Evolutionary conservation across 2,888 invertebrate genomes (phyloP), one percentile per base, ranked within the genome.

Genomic region (Cabera pusaria): DNA sequence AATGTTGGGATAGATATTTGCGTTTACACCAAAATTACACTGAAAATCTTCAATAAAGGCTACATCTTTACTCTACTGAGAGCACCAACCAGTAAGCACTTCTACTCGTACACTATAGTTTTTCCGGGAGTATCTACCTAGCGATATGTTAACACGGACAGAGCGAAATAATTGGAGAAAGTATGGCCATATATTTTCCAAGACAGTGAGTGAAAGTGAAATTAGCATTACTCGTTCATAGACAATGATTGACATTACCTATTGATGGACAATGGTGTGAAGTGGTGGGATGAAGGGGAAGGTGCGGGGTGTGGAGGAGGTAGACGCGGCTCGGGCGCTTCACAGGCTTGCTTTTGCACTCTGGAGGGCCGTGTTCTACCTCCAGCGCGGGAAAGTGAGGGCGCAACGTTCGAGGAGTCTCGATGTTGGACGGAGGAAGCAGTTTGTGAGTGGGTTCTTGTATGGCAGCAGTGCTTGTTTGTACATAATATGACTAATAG

Each of bases 271-370:
- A 34, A 18, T 28, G 42, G 45, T 49, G 41, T 27, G 32, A 52
- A 40, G 56, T 48, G 50, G 46, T 50, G 69, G 49, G 64, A 81
- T 85, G 87, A 71, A 74, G 51, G 75, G 72, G 60, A 62, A 59
- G 34, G 32, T 56, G 59, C 61, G 64, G 64, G 56, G 60, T 58
- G 60, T 60, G 43, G 58, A 57, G 33, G 81, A 82, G 39, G 80
- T 78, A 56, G 90, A 92, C 26, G 91, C 92, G 5, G 90, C 90
- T 51, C 90, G 91, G 40, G 85, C 93, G 53, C 82, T 94, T 45
- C 93, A 94, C 61, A 90, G 93, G 38, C 90, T 94, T 17, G 94
- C 94, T 19, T 94, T 94, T 64, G 93, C 94, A 14, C 87, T 94
- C 44, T 94, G 94, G 93, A 92, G 93, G 55, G 93, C 93, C 34